A percentile compares a stretch with the other conserved stretches of the same genome.
These are phyloP conservation scores for Clarias platycephalus DNA, from an alignment of 2,797 vertebrate genomes.

Conservation along the genomic window DNA sequence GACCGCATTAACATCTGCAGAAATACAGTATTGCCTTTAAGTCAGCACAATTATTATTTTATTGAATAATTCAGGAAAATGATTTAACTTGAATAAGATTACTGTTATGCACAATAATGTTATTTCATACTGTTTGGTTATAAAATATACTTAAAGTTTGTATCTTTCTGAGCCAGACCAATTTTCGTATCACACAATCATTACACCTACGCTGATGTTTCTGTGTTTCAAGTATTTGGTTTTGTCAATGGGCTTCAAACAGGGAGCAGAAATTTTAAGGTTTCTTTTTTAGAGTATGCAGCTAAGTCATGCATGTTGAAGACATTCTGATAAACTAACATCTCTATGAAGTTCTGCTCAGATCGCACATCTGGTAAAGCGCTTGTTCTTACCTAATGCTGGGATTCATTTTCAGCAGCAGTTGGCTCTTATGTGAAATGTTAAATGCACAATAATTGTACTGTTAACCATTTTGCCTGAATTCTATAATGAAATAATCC, in stretches of 20 bases:
- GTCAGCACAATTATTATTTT: too few species aligned
- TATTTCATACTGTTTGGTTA: neutral
- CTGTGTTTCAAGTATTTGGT: neutral
- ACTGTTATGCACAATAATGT: neutral
- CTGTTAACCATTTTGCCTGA: neutral
- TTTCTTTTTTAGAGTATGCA: neutral
- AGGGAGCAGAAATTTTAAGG: neutral
- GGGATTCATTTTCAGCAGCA: neutral
- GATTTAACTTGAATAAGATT: neutral
- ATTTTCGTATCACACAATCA: neutral
- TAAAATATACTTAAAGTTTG: neutral
- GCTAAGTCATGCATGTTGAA: neutral
- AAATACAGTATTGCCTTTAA: too few species aligned
- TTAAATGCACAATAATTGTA: neutral
- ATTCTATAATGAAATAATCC: neutral
- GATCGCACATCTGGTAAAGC: constrained; percentile 30
- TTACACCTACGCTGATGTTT: neutral
- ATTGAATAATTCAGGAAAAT: too few species aligned
- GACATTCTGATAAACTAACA: constrained; percentile 1
- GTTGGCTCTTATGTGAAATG: neutral
- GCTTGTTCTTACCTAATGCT: neutral
- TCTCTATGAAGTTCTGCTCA: constrained; percentile 3
- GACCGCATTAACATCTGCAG: too few species aligned
- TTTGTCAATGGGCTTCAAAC: neutral
- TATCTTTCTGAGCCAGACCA: neutral